These are phyloP conservation scores for Babylonia areolata DNA, from an alignment of 1,140 invertebrate genomes.

Conservation along the genomic window DNA sequence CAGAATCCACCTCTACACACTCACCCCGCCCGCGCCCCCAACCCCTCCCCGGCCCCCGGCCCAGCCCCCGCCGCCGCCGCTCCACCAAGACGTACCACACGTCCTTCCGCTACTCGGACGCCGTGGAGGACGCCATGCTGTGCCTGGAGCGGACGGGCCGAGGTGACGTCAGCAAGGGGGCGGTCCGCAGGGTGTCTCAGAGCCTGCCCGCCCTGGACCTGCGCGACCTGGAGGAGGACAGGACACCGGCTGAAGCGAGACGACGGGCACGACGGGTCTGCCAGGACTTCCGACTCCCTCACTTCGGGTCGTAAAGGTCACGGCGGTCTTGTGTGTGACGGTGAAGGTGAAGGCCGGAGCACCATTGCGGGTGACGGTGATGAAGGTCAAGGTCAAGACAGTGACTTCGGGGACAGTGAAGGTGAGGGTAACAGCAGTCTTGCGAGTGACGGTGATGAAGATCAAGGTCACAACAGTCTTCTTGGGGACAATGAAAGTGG, in stretches of 20 bases:
- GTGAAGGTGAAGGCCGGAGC: background rate
- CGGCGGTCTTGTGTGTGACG: background rate
- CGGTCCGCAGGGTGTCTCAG: background rate
- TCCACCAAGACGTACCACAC: background rate
- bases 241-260: background rate
- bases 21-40: background rate
- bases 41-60: background rate
- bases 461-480: too few species aligned
- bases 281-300: too few species aligned
- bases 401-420: too few species aligned
- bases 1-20: too few species aligned
- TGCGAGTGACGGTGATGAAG: too few species aligned
- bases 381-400: background rate
- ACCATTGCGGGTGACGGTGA: background rate
- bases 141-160: background rate
- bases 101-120: constrained; percentile 8
- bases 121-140: background rate
- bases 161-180: too few species aligned
- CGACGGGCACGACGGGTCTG: background rate
- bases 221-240: background rate
- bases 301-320: background rate
- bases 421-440: too few species aligned
- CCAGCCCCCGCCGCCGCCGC: background rate
- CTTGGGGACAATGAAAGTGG: too few species aligned
- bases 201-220: constrained; percentile 7